These are phyloP conservation scores for Catharus bicknelli DNA, from an alignment of 2,113 vertebrate species.

Conservation along the genomic window DNA sequence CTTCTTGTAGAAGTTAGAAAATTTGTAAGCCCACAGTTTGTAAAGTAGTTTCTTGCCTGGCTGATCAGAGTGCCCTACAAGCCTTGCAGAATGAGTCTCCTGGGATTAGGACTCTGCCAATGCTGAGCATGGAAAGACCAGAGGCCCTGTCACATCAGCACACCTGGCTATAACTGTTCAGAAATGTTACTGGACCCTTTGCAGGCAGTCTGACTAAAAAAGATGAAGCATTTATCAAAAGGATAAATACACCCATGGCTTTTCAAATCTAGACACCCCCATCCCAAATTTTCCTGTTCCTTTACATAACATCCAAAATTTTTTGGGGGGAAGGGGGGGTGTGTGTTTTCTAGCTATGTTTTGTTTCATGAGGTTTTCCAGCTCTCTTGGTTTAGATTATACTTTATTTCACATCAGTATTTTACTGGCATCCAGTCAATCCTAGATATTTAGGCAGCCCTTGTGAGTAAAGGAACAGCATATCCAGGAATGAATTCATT, in stretches of 20 bases:
- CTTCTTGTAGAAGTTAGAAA: background rate
- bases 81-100: background rate
- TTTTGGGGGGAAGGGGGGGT: rapidly evolving
- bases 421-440: background rate
- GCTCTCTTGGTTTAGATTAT: background rate
- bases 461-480: background rate
- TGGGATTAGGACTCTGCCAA: background rate
- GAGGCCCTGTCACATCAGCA: background rate
- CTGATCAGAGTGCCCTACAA: background rate
- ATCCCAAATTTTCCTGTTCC: background rate
- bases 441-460: background rate
- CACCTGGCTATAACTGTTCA: background rate
- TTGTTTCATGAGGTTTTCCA: background rate
- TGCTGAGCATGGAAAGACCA: background rate
- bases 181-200: background rate
- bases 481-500: background rate
- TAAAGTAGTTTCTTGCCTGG: background rate
- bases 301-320: background rate
- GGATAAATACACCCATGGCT: rapidly evolving
- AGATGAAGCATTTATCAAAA: background rate
- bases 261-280: background rate
- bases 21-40: background rate
- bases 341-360: background rate
- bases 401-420: background rate
- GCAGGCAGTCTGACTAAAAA: background rate